Evolutionary conservation across 2,113 vertebrate species (phyloP).

Genomic region (Nannobrachium achirus): DNA sequence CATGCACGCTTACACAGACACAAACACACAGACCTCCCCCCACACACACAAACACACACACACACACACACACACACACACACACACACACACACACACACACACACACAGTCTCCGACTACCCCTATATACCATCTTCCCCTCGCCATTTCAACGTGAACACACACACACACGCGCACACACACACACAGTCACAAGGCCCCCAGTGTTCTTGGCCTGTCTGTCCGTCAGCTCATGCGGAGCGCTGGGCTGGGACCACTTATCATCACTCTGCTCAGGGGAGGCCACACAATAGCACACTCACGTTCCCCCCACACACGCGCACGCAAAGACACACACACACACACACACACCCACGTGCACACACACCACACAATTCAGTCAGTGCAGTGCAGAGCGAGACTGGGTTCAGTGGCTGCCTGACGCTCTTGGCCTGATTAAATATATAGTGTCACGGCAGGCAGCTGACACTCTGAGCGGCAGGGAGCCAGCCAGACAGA

Average conservation of each 20-base stretch:
- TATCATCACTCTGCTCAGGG: constrained; percentile 78
- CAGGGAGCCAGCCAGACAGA: constrained; percentile 36
- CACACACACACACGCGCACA: constrained; percentile 31
- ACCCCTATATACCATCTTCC: constrained; percentile 11
- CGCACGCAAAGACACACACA: constrained; percentile 22
- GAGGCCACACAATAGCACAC: constrained; percentile 72
- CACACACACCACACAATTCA: constrained; percentile 5
- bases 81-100: not conserved
- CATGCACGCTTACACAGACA: constrained; percentile 23
- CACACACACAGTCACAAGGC: constrained; percentile 71
- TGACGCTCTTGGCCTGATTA: constrained; percentile 59
- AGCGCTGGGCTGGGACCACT: constrained; percentile 76
- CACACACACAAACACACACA: constrained; percentile 2
- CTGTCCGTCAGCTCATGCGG: constrained; percentile 74
- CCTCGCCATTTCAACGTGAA: constrained; percentile 16
- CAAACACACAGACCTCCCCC: not conserved
- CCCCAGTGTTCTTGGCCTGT: constrained; percentile 74
- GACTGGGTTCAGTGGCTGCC: constrained; percentile 25
- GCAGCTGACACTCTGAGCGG: constrained; percentile 27
- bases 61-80: constrained; percentile 1
- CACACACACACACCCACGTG: constrained; percentile 13
- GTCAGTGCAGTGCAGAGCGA: constrained; percentile 1
- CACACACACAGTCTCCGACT: constrained; percentile 29
- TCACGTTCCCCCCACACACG: constrained; percentile 55
- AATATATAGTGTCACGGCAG: constrained; percentile 59